Evolutionary conservation across 2,797 vertebrate genomes (phyloP).

Genomic region (Harpagifer antarcticus): DNA sequence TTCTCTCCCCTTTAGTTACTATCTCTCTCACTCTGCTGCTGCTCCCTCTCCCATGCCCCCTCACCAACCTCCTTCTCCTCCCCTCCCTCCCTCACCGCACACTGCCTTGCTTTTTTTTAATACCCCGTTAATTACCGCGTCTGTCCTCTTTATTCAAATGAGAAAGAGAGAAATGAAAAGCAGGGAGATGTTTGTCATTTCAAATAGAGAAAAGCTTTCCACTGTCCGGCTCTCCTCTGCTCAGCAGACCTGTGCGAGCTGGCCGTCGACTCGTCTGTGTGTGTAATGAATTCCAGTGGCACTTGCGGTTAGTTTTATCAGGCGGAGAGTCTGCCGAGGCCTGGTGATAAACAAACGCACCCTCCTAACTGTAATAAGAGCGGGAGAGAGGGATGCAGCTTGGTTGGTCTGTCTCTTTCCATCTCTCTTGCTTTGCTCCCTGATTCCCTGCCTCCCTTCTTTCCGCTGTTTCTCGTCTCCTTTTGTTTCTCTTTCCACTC

Average conservation of each 20-base stretch:
- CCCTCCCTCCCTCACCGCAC: conserved; percentile 33
- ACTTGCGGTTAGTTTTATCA: conserved; percentile 68
- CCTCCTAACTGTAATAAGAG: conserved; percentile 63
- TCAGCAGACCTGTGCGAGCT: conserved; percentile 51
- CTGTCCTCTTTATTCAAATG: conserved; percentile 86
- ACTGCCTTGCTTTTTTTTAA: conserved; percentile 78
- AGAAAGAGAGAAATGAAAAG: conserved; percentile 84
- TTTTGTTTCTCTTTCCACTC: conserved; percentile 7
- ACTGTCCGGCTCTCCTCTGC: conserved; percentile 49
- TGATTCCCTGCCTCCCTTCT: neutral
- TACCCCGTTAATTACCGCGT: conserved; percentile 85
- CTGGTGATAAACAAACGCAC: conserved; percentile 78
- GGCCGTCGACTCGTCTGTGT: conserved; percentile 33
- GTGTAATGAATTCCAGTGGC: conserved; percentile 76
- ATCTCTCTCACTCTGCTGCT: conserved; percentile 62
- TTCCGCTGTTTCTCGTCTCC: conserved; percentile 1
- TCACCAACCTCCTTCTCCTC: conserved; percentile 29
- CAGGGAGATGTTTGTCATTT: conserved; percentile 80
- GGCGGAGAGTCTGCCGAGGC: conserved; percentile 57
- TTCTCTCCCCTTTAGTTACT: conserved; percentile 67
- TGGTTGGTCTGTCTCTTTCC: conserved; percentile 24
- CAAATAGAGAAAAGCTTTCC: conserved; percentile 53
- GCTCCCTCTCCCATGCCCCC: conserved; percentile 28
- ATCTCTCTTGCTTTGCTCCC: conserved; percentile 15
- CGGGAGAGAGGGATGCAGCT: conserved; percentile 40